Base-by-base conservation (phyloP, 2,888 invertebrate genomes). In the Stenichneumon culpator region DNA sequence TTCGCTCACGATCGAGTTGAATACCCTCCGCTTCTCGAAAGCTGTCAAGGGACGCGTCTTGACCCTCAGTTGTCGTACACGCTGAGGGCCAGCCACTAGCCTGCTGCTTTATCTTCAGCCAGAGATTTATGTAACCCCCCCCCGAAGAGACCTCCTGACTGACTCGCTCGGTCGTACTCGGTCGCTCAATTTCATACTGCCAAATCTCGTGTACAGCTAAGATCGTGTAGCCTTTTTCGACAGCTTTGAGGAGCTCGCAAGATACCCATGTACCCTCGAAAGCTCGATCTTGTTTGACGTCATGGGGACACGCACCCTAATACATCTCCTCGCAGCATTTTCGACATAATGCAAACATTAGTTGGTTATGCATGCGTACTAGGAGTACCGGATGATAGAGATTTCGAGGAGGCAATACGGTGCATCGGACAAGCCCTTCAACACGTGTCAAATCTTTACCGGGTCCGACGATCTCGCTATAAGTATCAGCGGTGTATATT, bases 151-250 rank as follows among this genome's bases (percentile, higher is more conserved):
- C 89, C 89, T 0, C 85, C 86, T 0, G 52, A 47, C 28, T 78
- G 57, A 7, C 65, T 79, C 0, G 9, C 2, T 25, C 16, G 57
- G 47, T 88, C 44, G 63, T 89, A 88, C 72, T 87, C n/a, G n/a
- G n/a, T n/a, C n/a, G 86, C 0, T 80, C 80, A 36, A 87, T 70
- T 14, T 87, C 47, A 7, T 63, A 36, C 14, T 91, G 86, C 90
- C 91, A 92, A 6, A 92, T 89, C 84, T 92, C 91, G 54, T 86
- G 84, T 5, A 91, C 83, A 63, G 88, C 69, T 0, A 87, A 0
- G 1, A 93, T 74, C 39, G 80, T 72, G 54, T 91, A 32, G 32
- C 0, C 32, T 32, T 32, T 32, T 4, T 32, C 32, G 32, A 32
- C 32, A 32, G 32, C 32, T 68, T 88, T 88, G 54, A 86, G 54